Evolutionary conservation across 2,888 invertebrate species (phyloP), one percentile per base, ranked within the genome.

Genomic region (Dynastes hyllus): DNA sequence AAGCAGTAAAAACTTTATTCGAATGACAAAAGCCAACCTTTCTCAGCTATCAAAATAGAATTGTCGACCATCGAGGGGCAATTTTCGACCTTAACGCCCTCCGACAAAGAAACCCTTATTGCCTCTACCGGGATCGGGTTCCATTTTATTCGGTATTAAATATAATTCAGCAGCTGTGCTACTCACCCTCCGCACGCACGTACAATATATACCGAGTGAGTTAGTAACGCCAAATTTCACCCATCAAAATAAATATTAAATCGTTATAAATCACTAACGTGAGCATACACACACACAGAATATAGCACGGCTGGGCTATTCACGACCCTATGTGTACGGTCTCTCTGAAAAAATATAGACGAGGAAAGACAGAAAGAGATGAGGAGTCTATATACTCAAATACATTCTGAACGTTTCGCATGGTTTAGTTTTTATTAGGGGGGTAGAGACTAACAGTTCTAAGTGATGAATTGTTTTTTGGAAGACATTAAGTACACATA

Each of bases 181-280:
- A 88, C 87, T 85, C 85, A 85, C 86, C 87, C 86, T 87, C 50
- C 61, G 40, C 58, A 67, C 55, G 77, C 67, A 66, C 66, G 51
- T 69, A 66, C 75, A 65, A 37, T 32, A 37, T 27, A 63, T 32
- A 58, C 45, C 73, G 78, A 71, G 84, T 86, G 86, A 87, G 88
- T 89, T 89, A 88, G 89, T 88, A 87, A 89, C 89, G 89, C 89
- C 85, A 89, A 89, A 89, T 89, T 89, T 89, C 88, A 89, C 88
- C 89, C 89, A 89, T 89, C 89, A 89, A 89, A 89, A 89, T 89
- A 89, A 89, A 89, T 89, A 89, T 89, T 89, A 89, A 89, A 89
- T 89, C 88, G 87, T 87, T 88, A 89, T 89, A 89, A 89, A 89
- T 89, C 89, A 88, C 81, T 76, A 79, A 84, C 86, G 86, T 84